A percentile compares a stretch with the other conserved stretches of the same genome.
phyloP scores from a whole-genome alignment of 2,113 vertebrate species.

The Equus przewalskii region DNA sequence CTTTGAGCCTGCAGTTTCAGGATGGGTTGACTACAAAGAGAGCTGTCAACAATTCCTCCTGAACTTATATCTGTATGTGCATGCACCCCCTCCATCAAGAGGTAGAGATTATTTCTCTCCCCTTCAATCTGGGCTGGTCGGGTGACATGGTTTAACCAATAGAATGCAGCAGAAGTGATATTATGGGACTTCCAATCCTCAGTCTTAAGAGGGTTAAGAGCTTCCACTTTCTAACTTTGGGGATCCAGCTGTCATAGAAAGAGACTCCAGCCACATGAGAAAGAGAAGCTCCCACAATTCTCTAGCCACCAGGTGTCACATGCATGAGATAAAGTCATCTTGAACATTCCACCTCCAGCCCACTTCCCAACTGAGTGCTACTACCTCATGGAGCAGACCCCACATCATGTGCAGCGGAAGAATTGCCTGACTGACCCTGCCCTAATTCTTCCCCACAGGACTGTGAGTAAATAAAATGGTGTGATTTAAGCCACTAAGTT shows the following conservation, averaged over 20 bases:
- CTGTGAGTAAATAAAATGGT: not conserved
- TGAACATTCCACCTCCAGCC: not conserved
- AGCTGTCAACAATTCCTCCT: not conserved
- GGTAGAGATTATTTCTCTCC: not conserved
- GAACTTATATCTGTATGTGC: not conserved
- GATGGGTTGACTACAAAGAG: not conserved
- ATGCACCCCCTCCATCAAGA: not conserved
- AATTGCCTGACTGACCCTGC: not conserved
- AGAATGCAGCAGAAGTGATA: not conserved
- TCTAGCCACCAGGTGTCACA: not conserved
- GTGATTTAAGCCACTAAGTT: not conserved
- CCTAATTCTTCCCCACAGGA: not conserved
- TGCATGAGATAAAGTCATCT: not conserved
- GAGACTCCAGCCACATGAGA: not conserved
- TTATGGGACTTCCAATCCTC: not conserved
- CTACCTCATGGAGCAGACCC: not conserved
- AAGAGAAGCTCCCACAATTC: not conserved
- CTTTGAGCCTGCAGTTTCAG: slow-evolving; percentile 32
- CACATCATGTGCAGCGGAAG: not conserved
- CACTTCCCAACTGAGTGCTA: not conserved
- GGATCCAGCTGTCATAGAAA: not conserved
- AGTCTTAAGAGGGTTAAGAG: not conserved
- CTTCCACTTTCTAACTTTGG: not conserved
- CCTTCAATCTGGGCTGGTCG: not conserved
- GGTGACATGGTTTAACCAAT: not conserved